Base-by-base conservation (phyloP, 1,140 invertebrate species). In the Megalopta genalis region DNA sequence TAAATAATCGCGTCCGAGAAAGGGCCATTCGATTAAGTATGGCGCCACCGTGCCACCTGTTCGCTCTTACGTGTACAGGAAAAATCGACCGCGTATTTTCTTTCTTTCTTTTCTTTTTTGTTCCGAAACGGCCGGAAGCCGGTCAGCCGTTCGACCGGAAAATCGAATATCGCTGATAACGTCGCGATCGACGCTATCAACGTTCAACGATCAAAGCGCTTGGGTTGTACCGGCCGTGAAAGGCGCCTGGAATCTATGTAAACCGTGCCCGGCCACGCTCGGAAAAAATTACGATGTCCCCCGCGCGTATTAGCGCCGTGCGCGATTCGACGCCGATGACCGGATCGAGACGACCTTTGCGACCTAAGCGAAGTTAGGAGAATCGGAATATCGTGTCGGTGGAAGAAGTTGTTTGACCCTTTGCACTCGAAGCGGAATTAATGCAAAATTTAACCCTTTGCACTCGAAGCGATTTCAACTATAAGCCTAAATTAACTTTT, bases 111-210 rank as follows among this genome's bases (percentile, higher is more conserved):
- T n/a, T n/a, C n/a, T n/a, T 21, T 69, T 59, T 77, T 69, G 73
- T 64, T 79, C 52, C 46, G 14, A 46, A 27, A 9, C 37, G 46
- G 14, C 23, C 14, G 46, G 37, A 66, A 73, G 59, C n/a, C 49
- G 21, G n/a, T 3, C 42, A 49, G 6, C 46, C 76, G 12, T 46
- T 64, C 37, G 16, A 16, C n/a, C 23, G 62, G 69, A 78, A 73
- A 73, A 72, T 72, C 69, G 77, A 73, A 78, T 78, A 73, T 65
- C 62, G 68, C 60, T 59, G 69, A 71, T 78, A 78, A 46, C 39
- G 25, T 23, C 70, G 21, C 46, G 49, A 73, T 65, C 27, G 49
- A 62, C 49, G 49, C 59, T 65, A 78, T 71, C 62, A 78, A 46
- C 76, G 76, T 72, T 78, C 23, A 78, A 73, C 49, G 69, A 73